These are phyloP conservation scores for Castor canadensis DNA, from an alignment of 2,113 vertebrate species.

Conservation along the genomic window DNA sequence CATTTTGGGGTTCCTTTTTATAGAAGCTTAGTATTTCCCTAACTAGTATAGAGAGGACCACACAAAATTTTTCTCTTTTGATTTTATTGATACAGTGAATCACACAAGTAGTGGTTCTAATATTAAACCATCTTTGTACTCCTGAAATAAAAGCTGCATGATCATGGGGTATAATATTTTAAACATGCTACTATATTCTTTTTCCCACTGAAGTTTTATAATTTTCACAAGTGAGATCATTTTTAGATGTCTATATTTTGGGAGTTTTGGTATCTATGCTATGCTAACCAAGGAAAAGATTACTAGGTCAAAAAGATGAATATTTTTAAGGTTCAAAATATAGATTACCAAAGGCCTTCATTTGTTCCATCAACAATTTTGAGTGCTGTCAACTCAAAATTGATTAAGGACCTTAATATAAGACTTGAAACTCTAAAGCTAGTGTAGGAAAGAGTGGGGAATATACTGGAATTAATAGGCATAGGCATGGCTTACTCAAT, in stretches of 20 bases:
- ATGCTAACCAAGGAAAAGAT: not conserved
- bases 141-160: not conserved
- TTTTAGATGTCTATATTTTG: not conserved
- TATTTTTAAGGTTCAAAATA: not conserved
- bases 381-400: too few species aligned
- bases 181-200: not conserved
- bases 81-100: not conserved
- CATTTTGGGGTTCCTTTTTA: not conserved
- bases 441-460: too few species aligned
- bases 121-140: not conserved
- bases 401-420: too few species aligned
- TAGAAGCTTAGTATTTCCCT: not conserved
- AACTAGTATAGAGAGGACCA: not conserved
- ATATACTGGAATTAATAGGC: too few species aligned
- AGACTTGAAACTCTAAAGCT: too few species aligned
- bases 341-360: not conserved
- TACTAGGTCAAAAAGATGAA: not conserved
- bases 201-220: not conserved
- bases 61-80: not conserved
- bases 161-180: not conserved
- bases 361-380: slow-evolving; percentile 36
- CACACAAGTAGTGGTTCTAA: not conserved
- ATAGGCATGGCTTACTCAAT: too few species aligned
- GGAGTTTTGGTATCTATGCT: not conserved
- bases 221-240: not conserved